Percentiles rank a stretch among this genome's conserved stretches.
phyloP scores from a whole-genome alignment of 2,113 vertebrate genomes.

The Rhynchopsitta pachyrhyncha region DNA sequence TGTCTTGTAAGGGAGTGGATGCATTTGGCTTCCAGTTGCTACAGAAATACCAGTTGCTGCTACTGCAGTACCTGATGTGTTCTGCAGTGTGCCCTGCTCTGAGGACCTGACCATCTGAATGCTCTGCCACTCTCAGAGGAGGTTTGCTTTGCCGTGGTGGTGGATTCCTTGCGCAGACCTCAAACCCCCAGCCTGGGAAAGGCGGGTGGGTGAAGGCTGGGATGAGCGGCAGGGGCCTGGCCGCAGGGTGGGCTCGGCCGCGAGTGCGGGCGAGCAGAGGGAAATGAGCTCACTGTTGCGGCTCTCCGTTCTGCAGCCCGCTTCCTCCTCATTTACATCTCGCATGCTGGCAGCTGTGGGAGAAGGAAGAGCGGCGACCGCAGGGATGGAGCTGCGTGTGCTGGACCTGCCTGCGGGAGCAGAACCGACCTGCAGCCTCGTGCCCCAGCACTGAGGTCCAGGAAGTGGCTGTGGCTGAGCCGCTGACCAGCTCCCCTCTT shows the following conservation, averaged over 20 bases:
- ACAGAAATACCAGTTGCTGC: background rate
- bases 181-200: fast-evolving
- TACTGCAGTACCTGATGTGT: fast-evolving
- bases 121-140: fast-evolving
- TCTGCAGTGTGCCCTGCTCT: fast-evolving
- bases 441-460: fast-evolving
- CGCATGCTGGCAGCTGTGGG: background rate
- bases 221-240: background rate
- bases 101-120: too few species aligned
- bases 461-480: background rate
- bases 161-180: background rate
- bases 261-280: background rate
- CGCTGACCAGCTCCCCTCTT: background rate
- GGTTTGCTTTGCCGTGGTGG: fast-evolving
- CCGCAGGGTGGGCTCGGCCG: background rate
- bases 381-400: background rate
- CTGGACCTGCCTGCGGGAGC: background rate
- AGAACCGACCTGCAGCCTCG: fast-evolving
- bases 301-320: background rate
- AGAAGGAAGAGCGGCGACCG: fast-evolving
- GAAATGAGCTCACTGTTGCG: background rate
- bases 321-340: conserved; percentile 6
- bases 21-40: background rate
- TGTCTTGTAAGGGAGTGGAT: fast-evolving
- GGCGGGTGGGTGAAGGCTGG: fast-evolving